Conservation (phyloP, 2,888 invertebrate genomes). For the Xestoiulus laeticollis region DNA sequence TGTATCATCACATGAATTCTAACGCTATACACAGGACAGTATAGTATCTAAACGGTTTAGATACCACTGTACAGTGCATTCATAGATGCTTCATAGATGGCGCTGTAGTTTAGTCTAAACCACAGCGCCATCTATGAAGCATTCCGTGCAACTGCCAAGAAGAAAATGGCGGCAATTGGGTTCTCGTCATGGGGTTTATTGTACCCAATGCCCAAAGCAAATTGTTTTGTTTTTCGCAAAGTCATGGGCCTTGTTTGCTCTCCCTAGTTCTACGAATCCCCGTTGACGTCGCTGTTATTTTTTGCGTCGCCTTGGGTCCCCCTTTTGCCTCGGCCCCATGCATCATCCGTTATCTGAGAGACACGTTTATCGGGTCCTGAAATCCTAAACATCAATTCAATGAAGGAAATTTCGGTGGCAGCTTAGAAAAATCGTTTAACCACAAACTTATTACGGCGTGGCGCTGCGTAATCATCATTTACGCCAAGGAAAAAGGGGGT, state of each 20-base stretch:
- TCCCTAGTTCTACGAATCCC: not conserved
- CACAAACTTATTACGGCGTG: constrained; percentile 54
- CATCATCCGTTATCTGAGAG: constrained; percentile 48
- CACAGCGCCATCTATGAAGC: too few species aligned
- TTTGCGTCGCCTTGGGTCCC: constrained; percentile 8
- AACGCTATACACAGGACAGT: too few species aligned
- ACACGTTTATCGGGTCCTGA: constrained; percentile 18
- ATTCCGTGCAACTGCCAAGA: too few species aligned
- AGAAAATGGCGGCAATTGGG: too few species aligned
- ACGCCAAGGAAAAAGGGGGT: not conserved
- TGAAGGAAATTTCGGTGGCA: constrained; percentile 54
- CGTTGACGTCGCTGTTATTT: not conserved
- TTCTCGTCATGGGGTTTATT: too few species aligned
- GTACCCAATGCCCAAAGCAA: too few species aligned
- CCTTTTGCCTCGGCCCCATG: constrained; percentile 36
- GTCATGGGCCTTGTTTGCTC: not conserved
- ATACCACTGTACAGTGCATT: too few species aligned
- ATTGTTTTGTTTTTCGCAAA: not conserved
- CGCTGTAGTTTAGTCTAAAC: too few species aligned
- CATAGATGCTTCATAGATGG: too few species aligned
- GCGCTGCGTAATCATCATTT: constrained; percentile 45
- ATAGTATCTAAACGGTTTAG: too few species aligned
- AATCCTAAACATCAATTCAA: constrained; percentile 51
- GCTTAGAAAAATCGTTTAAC: constrained; percentile 54
- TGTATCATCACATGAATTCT: too few species aligned